A percentile compares a stretch with the other conserved stretches of the same genome.
These are phyloP conservation scores for Aricia agestis DNA, from an alignment of 1,140 invertebrate species.

Conservation along the genomic window DNA sequence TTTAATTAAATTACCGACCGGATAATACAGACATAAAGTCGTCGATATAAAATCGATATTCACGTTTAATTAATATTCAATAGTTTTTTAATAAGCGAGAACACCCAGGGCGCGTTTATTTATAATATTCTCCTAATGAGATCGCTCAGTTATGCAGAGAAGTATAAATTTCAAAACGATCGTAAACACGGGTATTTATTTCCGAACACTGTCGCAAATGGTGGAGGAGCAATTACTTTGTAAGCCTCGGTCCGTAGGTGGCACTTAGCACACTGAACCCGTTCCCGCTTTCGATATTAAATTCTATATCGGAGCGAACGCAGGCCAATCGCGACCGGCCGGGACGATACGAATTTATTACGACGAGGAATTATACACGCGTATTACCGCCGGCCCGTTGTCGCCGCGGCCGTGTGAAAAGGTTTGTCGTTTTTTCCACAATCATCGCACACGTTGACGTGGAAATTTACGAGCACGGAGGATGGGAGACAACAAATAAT, in stretches of 20 bases:
- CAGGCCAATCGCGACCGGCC: constrained; percentile 64
- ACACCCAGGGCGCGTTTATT: constrained; percentile 6
- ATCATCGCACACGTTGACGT: constrained; percentile 72
- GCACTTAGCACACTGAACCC: constrained; percentile 37
- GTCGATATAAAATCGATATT: neutral
- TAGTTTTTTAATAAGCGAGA: constrained; percentile 8
- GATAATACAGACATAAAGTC: constrained; percentile 11
- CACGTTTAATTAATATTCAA: neutral
- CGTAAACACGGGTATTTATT: constrained; percentile 54
- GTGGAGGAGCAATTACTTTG: constrained; percentile 46
- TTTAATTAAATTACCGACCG: constrained; percentile 15
- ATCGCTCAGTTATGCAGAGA: constrained; percentile 39
- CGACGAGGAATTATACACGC: constrained; percentile 73
- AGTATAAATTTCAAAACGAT: constrained; percentile 45
- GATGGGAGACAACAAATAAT: constrained; percentile 74
- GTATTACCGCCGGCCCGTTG: constrained; percentile 54
- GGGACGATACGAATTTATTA: constrained; percentile 73
- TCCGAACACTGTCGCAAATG: constrained; percentile 45
- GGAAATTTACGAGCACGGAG: constrained; percentile 73
- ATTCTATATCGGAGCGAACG: constrained; percentile 62
- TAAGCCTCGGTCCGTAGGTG: constrained; percentile 51
- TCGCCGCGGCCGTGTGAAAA: constrained; percentile 64
- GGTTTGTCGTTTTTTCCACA: constrained; percentile 68
- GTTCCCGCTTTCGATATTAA: constrained; percentile 42
- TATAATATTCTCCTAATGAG: constrained; percentile 25